These are phyloP conservation scores for Elephantulus edwardii DNA, from an alignment of 2,113 vertebrate genomes.

Conservation along the genomic window DNA sequence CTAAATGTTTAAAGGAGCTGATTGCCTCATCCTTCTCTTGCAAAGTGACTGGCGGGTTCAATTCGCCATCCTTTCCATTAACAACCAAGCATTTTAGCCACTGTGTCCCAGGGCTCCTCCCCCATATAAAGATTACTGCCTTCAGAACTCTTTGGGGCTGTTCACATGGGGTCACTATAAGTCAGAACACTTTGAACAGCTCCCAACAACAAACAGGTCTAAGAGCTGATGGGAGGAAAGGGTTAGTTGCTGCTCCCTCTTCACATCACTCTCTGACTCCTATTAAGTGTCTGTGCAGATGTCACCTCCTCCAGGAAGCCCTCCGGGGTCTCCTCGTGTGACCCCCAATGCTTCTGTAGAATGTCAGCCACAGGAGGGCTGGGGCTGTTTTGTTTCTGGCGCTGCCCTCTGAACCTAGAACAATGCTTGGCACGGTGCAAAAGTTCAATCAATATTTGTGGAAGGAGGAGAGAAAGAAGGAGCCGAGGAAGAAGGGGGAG, in stretches of 20 bases:
- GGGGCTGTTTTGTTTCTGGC: background rate
- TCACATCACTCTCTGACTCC: background rate
- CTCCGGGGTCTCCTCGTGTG: background rate
- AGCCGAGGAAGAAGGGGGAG: background rate
- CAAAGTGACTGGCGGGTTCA: too few relatives aligned
- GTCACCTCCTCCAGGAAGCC: background rate
- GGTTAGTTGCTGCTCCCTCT: background rate
- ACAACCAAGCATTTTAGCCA: too few relatives aligned
- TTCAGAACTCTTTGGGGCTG: too few relatives aligned
- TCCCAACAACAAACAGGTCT: too few relatives aligned
- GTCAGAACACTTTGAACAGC: too few relatives aligned
- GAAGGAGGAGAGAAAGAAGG: background rate
- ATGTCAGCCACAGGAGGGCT: background rate
- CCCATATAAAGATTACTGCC: too few relatives aligned
- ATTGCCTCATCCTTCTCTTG: too few relatives aligned
- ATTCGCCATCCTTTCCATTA: too few relatives aligned
- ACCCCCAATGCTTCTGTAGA: background rate
- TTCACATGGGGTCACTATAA: too few relatives aligned
- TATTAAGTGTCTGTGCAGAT: background rate
- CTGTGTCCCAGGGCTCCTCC: too few relatives aligned
- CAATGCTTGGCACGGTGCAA: background rate
- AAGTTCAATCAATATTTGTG: background rate
- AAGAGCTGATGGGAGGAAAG: too few relatives aligned
- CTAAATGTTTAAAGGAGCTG: too few relatives aligned
- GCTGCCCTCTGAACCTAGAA: background rate